Evolutionary conservation across 2,113 vertebrate genomes (phyloP).

Genomic region (Rhinichthys klamathensis): DNA sequence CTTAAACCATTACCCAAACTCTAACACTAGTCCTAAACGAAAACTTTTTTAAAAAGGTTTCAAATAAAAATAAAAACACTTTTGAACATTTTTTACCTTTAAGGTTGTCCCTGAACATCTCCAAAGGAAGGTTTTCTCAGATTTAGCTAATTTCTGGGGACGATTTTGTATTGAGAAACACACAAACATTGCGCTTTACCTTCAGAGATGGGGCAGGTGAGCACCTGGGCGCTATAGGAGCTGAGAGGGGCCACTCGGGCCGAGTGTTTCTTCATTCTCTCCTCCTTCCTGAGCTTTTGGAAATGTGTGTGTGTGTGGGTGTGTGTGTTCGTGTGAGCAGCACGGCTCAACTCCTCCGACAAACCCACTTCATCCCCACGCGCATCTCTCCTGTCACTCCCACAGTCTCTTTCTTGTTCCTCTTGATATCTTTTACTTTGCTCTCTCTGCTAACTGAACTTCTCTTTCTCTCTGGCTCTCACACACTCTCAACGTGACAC

Average conservation of each 20-base stretch:
- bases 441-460: slow-evolving; percentile 39
- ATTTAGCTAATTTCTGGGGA: background rate
- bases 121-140: background rate
- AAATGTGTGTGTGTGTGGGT: slow-evolving; percentile 39
- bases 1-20: background rate
- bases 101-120: background rate
- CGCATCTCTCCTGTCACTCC: slow-evolving; percentile 60
- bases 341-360: slow-evolving; percentile 63
- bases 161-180: slow-evolving; percentile 10
- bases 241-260: slow-evolving; percentile 82
- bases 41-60: no score
- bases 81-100: background rate
- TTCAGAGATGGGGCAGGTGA: slow-evolving; percentile 77
- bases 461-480: slow-evolving; percentile 47
- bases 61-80: no score
- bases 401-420: slow-evolving; percentile 51
- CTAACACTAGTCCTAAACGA: background rate
- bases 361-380: slow-evolving; percentile 65
- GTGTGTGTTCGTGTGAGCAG: slow-evolving; percentile 31
- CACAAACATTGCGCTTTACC: slow-evolving; percentile 66
- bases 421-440: slow-evolving; percentile 16
- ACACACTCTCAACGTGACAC: slow-evolving; percentile 42
- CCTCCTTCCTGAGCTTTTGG: slow-evolving; percentile 62
- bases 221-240: slow-evolving; percentile 78
- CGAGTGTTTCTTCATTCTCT: slow-evolving; percentile 87